phyloP scores from a whole-genome alignment of 2,888 invertebrate species.

The Dynastes grantii region DNA sequence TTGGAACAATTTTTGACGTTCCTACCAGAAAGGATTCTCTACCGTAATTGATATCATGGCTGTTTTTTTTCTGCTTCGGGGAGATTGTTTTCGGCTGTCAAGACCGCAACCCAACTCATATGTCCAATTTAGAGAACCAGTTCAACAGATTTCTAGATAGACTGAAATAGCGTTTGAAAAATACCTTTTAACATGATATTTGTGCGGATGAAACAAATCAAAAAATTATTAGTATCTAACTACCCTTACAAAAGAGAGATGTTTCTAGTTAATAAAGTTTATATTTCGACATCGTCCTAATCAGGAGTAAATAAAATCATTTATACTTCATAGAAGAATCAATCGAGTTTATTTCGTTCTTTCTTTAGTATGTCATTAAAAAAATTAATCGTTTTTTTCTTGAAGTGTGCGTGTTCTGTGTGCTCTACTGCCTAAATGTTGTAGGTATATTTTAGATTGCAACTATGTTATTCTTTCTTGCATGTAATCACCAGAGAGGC shows the following conservation, averaged over 20 bases:
- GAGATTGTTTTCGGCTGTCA: slow-evolving; percentile 37
- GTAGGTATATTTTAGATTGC: too few relatives aligned
- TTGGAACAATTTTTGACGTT: not conserved
- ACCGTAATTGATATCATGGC: slow-evolving; percentile 23
- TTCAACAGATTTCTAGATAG: slow-evolving; percentile 18
- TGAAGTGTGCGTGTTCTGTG: too few relatives aligned
- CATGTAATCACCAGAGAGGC: too few relatives aligned
- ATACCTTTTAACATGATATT: slow-evolving; percentile 25
- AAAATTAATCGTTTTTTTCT: too few relatives aligned
- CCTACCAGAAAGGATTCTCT: not conserved
- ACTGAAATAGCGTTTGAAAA: slow-evolving; percentile 30
- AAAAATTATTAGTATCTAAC: not conserved
- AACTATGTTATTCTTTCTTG: too few relatives aligned
- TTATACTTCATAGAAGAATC: too few relatives aligned
- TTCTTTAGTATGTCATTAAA: too few relatives aligned
- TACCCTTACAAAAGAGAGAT: not conserved
- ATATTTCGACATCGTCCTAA: too few relatives aligned
- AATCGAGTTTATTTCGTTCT: too few relatives aligned
- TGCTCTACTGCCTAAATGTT: too few relatives aligned
- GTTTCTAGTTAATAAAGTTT: too few relatives aligned
- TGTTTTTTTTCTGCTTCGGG: slow-evolving; percentile 22
- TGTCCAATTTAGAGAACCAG: slow-evolving; percentile 38
- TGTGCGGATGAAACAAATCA: not conserved
- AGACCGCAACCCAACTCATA: slow-evolving; percentile 39
- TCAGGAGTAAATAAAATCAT: too few relatives aligned